phyloP scores from a whole-genome alignment of 2,888 invertebrate genomes.

The Drosophila hamatofila region DNA sequence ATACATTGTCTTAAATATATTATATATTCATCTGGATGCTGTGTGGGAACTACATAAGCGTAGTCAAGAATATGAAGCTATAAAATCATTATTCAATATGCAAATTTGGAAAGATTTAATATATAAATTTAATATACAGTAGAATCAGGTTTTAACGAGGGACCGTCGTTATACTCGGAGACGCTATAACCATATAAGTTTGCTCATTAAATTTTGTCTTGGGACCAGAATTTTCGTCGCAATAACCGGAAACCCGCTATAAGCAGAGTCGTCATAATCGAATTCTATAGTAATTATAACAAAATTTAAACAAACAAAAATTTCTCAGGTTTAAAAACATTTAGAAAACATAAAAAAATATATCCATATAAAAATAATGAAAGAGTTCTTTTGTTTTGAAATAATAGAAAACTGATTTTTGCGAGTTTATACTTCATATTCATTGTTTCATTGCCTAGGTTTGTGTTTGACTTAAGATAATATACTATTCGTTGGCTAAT shows the following conservation, averaged over 20 bases:
- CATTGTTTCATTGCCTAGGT: constrained; percentile 53
- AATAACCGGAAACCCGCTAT: too few species aligned
- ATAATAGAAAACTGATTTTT: neutral
- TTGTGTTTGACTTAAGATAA: constrained; percentile 43
- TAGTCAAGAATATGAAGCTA: constrained; percentile 23
- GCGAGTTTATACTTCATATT: constrained; percentile 11
- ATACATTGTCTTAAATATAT: constrained; percentile 41
- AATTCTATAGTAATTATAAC: too few species aligned
- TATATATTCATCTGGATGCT: constrained; percentile 28
- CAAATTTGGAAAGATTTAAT: neutral
- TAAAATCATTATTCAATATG: neutral
- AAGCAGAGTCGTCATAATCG: too few species aligned
- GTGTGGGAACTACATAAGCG: constrained; percentile 29
- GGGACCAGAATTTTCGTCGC: too few species aligned
- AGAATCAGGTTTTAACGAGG: too few species aligned
- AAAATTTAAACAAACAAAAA: too few species aligned
- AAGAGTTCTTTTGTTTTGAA: neutral
- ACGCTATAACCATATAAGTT: too few species aligned
- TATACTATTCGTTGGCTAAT: constrained; percentile 73
- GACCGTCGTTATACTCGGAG: too few species aligned
- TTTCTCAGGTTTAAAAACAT: too few species aligned
- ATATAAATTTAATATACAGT: neutral
- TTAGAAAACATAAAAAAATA: neutral
- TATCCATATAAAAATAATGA: neutral
- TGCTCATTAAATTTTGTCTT: too few species aligned